These are phyloP conservation scores for Coptodon rendalli DNA, from an alignment of 2,113 vertebrate species.

Conservation along the genomic window DNA sequence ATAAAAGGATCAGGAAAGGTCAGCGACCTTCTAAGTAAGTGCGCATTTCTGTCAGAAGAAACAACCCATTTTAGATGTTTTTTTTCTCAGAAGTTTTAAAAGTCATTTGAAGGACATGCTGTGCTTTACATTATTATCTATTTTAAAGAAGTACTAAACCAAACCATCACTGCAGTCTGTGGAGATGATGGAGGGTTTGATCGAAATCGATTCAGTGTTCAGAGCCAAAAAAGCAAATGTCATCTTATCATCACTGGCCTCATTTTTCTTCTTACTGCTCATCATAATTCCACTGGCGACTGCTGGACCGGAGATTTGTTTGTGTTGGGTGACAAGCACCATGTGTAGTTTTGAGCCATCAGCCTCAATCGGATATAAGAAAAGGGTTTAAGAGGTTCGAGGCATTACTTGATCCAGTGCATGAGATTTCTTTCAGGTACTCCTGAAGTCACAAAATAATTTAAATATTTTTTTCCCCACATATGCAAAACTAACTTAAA, in stretches of 20 bases:
- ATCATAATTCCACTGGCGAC: not conserved
- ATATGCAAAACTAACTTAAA: not conserved
- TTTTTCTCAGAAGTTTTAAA: not conserved
- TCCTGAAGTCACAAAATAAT: not conserved
- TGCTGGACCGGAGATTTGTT: not conserved
- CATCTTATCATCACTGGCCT: not conserved
- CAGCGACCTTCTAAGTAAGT: not conserved
- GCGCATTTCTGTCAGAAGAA: not conserved
- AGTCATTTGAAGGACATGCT: not conserved
- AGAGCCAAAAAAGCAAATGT: not conserved
- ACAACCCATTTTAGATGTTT: not conserved
- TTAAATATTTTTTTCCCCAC: not conserved
- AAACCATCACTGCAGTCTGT: too few species aligned
- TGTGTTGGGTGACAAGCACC: not conserved
- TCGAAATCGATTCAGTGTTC: not conserved
- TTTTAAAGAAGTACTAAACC: not conserved
- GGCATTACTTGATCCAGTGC: not conserved
- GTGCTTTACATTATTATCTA: not conserved
- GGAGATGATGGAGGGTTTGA: not conserved
- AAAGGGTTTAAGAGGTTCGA: not conserved
- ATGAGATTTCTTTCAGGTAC: not conserved
- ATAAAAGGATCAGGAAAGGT: not conserved
- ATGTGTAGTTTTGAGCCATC: not conserved
- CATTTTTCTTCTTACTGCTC: not conserved
- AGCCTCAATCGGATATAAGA: not conserved